These are phyloP conservation scores for Temnopleurus reevesii DNA, from an alignment of 53 echinoderm and acorn worm genomes.

Conservation along the genomic window DNA sequence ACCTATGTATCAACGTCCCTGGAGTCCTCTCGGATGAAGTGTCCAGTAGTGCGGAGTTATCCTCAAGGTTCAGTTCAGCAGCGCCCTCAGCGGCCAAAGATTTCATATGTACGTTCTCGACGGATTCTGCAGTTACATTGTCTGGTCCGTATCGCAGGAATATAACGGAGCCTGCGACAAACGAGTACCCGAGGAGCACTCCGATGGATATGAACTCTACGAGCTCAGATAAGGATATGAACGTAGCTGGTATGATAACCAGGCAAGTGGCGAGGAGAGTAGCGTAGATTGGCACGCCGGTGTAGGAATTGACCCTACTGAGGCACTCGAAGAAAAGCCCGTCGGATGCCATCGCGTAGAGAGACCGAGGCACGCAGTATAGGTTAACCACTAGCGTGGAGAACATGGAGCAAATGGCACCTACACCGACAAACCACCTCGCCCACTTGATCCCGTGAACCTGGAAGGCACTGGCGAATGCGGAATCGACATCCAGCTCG, in stretches of 20 bases:
- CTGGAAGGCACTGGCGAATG: slow-evolving; percentile 68
- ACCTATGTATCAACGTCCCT: slow-evolving; percentile 1
- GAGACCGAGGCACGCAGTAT: slow-evolving; percentile 67
- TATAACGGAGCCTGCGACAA: slow-evolving; percentile 67
- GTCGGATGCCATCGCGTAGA: slow-evolving; percentile 80
- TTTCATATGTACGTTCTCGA: not conserved
- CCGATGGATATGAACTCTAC: slow-evolving; percentile 84
- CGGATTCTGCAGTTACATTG: too few relatives aligned
- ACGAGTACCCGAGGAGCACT: slow-evolving; percentile 68
- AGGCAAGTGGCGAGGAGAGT: slow-evolving; percentile 60
- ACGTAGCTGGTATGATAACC: slow-evolving; percentile 36
- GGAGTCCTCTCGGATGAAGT: not conserved
- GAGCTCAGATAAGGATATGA: slow-evolving; percentile 64
- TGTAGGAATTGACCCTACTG: slow-evolving; percentile 50
- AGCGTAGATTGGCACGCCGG: slow-evolving; percentile 67
- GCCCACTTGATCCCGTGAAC: slow-evolving; percentile 65
- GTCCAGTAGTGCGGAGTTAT: not conserved
- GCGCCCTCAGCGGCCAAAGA: not conserved
- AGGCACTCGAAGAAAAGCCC: slow-evolving; percentile 66
- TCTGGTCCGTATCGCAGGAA: slow-evolving; percentile 68
- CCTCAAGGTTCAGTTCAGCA: not conserved
- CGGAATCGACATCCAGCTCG: slow-evolving; percentile 55
- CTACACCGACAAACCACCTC: slow-evolving; percentile 67
- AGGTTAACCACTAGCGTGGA: slow-evolving; percentile 47
- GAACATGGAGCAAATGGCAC: slow-evolving; percentile 71